Percentiles rank a stretch among this genome's conserved stretches.
These are phyloP conservation scores for Cryptocephalus primarius DNA, from an alignment of 2,888 invertebrate species.

Conservation along the genomic window DNA sequence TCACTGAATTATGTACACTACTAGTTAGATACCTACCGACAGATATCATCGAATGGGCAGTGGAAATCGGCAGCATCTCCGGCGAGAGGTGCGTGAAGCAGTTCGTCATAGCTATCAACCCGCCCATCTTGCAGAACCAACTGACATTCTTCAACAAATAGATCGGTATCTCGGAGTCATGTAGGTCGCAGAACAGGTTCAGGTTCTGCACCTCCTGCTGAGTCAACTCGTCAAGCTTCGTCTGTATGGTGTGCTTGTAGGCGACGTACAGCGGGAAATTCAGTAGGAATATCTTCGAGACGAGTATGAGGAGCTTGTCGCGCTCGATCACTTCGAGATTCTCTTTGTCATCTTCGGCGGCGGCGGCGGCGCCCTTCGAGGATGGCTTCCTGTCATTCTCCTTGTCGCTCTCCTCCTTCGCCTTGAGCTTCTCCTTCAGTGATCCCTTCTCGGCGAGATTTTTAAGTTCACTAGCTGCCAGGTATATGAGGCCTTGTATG, in stretches of 20 bases:
- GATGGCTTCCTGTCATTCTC: constrained; percentile 8
- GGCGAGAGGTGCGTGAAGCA: constrained; percentile 73
- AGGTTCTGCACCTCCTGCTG: constrained; percentile 73
- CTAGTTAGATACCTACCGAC: constrained; percentile 38
- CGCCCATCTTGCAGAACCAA: constrained; percentile 84
- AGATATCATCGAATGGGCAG: constrained; percentile 86
- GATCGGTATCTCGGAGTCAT: constrained; percentile 88
- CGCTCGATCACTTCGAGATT: constrained; percentile 58
- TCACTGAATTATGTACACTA: background rate
- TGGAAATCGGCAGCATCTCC: constrained; percentile 66
- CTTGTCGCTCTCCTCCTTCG: constrained; percentile 61
- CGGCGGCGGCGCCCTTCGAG: constrained; percentile 6
- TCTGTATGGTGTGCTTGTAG: constrained; percentile 72
- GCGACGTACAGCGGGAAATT: constrained; percentile 85
- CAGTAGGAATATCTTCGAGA: constrained; percentile 79
- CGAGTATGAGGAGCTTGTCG: constrained; percentile 77
- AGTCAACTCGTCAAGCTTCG: constrained; percentile 70
- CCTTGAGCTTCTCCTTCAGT: background rate
- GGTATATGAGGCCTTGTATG: constrained; percentile 75
- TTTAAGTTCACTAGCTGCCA: constrained; percentile 74
- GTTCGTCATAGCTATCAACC: constrained; percentile 74
- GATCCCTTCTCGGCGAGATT: constrained; percentile 40
- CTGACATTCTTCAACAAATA: constrained; percentile 86
- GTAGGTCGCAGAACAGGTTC: constrained; percentile 78
- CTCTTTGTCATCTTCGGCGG: constrained; percentile 22